Conservation (phyloP, 1,140 invertebrate genomes). For the Achatina immaculata region DNA sequence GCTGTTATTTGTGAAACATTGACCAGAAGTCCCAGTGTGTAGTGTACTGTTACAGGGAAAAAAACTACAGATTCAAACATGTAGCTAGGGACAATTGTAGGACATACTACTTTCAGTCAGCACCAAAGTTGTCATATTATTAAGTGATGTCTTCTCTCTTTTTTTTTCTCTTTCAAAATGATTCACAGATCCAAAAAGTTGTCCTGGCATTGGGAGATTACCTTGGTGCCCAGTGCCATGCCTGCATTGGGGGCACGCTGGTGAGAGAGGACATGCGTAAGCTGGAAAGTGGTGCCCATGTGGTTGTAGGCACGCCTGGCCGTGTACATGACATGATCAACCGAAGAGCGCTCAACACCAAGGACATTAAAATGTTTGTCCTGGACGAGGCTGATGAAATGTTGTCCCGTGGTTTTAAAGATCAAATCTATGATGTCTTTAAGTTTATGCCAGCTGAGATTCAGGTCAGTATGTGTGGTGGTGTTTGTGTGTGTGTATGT, state of each 20-base stretch:
- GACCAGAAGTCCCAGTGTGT: too few relatives aligned
- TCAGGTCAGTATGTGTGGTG: conserved; percentile 78
- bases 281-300: conserved; percentile 92
- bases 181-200: conserved; percentile 88
- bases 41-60: too few relatives aligned
- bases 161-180: too few relatives aligned
- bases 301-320: conserved; percentile 98
- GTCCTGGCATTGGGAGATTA: conserved; percentile 98
- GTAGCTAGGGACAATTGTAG: too few relatives aligned
- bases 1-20: too few relatives aligned
- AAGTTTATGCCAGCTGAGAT: conserved; percentile 89
- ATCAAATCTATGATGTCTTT: conserved; percentile 99
- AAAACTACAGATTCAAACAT: too few relatives aligned
- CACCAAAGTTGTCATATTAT: too few relatives aligned
- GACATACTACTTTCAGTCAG: too few relatives aligned
- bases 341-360: conserved; percentile 82
- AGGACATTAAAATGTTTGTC: conserved; percentile 95
- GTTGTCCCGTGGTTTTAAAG: conserved; percentile 99
- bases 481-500: too few relatives aligned
- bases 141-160: too few relatives aligned
- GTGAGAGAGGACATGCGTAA: conserved; percentile 95
- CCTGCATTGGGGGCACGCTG: conserved; percentile 99
- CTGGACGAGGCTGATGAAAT: conserved; percentile 99
- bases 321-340: conserved; percentile 98
- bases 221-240: conserved; percentile 95